A percentile compares a stretch with the other conserved stretches of the same genome.
These are phyloP conservation scores for Microplitis demolitor DNA, from an alignment of 1,140 invertebrate species.

Conservation along the genomic window DNA sequence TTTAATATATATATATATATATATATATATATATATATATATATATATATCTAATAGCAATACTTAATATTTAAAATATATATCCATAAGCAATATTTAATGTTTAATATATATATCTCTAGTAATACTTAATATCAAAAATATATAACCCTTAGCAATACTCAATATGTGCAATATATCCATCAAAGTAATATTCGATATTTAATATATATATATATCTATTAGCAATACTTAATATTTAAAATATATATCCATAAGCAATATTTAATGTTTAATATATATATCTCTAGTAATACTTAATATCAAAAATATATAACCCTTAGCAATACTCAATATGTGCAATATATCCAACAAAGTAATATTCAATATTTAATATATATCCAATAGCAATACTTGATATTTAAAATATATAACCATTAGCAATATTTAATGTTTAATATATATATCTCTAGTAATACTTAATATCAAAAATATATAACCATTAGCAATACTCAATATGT, in stretches of 20 bases:
- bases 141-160: not conserved
- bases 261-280: not conserved
- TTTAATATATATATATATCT: not conserved
- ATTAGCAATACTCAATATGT: not conserved
- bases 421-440: not conserved
- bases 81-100: not conserved
- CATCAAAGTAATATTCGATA: not conserved
- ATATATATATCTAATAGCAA: not conserved
- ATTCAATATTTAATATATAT: slow-evolving; percentile 6
- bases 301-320: too few species aligned
- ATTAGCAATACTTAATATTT: not conserved
- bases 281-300: too few species aligned
- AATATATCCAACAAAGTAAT: not conserved
- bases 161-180: not conserved
- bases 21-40: too few species aligned
- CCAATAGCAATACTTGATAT: slow-evolving; percentile 6
- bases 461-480: not conserved
- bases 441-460: not conserved
- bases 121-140: not conserved
- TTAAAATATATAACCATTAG: not conserved
- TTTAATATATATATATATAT: too few species aligned
- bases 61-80: not conserved
- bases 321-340: not conserved
- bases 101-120: not conserved
- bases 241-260: not conserved